Conservation (phyloP, 2,113 vertebrate species). For the Addax nasomaculatus region DNA sequence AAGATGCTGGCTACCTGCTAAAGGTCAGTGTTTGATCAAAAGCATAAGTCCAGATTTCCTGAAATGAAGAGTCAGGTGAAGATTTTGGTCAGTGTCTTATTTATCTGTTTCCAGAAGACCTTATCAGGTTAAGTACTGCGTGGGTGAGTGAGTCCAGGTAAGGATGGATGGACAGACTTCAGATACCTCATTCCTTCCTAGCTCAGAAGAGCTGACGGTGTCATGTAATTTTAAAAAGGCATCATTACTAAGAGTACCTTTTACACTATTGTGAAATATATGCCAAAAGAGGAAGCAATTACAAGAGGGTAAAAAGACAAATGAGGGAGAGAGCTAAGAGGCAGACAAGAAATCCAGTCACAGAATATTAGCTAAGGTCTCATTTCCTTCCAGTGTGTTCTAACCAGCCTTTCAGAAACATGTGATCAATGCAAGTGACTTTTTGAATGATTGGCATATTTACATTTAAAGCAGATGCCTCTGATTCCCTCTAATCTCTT, state of each 20-base stretch:
- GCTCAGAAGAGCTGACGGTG: background rate
- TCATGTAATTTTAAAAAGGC: background rate
- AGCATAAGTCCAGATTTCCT: background rate
- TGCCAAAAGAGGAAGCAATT: background rate
- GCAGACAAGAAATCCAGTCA: background rate
- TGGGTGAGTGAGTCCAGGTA: background rate
- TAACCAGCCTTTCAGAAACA: background rate
- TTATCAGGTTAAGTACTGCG: rapidly evolving
- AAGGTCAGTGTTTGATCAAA: background rate
- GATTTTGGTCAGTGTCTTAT: background rate
- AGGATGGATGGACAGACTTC: background rate
- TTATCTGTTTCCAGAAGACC: background rate
- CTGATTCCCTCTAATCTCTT: background rate
- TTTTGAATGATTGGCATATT: background rate
- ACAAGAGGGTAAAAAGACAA: background rate
- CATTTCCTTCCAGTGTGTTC: background rate
- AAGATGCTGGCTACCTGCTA: background rate
- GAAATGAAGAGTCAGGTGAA: background rate
- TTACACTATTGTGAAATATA: background rate
- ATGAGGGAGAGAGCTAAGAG: background rate
- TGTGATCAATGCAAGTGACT: background rate
- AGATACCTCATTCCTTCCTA: background rate
- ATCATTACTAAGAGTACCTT: background rate
- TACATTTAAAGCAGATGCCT: background rate
- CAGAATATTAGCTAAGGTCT: background rate